phyloP scores from a whole-genome alignment of 2,797 vertebrate species.

The Oryzias sinensis region DNA sequence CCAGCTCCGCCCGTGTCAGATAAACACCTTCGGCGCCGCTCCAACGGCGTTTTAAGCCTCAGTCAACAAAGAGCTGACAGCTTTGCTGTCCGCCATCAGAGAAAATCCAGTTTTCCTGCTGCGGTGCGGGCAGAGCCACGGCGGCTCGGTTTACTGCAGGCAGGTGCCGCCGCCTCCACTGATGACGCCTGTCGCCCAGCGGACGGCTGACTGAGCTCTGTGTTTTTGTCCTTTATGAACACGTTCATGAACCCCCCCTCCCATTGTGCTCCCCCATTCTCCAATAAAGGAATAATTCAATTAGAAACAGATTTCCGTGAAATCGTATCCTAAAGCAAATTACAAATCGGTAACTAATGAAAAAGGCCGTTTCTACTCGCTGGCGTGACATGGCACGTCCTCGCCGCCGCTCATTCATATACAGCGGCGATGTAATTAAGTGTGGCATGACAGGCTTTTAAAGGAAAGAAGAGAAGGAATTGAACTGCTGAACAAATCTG shows the following conservation, averaged over 20 bases:
- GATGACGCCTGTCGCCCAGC: background rate
- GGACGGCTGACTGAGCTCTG: background rate
- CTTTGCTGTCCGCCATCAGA: conserved; percentile 69
- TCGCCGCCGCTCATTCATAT: conserved; percentile 64
- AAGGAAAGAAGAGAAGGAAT: conserved; percentile 63
- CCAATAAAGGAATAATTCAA: conserved; percentile 66
- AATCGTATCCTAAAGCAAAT: conserved; percentile 70
- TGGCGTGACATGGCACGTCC: conserved; percentile 73
- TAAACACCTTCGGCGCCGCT: conserved; percentile 61
- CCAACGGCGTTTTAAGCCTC: conserved; percentile 66
- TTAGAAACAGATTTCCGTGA: conserved; percentile 71
- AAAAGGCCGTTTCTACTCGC: conserved; percentile 70
- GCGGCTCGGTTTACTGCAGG: conserved; percentile 41
- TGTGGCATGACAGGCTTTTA: conserved; percentile 65
- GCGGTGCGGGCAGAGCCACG: conserved; percentile 42
- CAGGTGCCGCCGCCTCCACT: conserved; percentile 40
- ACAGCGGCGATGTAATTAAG: conserved; percentile 72
- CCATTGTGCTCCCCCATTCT: conserved; percentile 17
- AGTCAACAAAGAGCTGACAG: conserved; percentile 76
- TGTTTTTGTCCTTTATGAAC: conserved; percentile 9
- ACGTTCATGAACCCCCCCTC: conserved; percentile 10
- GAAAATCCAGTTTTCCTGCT: conserved; percentile 75
- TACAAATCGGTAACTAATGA: conserved; percentile 76
- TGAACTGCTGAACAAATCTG: conserved; percentile 79
- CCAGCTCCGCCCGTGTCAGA: conserved; percentile 47